phyloP scores from a whole-genome alignment of 2,888 invertebrate species.

The Lasioglossum malachurum region DNA sequence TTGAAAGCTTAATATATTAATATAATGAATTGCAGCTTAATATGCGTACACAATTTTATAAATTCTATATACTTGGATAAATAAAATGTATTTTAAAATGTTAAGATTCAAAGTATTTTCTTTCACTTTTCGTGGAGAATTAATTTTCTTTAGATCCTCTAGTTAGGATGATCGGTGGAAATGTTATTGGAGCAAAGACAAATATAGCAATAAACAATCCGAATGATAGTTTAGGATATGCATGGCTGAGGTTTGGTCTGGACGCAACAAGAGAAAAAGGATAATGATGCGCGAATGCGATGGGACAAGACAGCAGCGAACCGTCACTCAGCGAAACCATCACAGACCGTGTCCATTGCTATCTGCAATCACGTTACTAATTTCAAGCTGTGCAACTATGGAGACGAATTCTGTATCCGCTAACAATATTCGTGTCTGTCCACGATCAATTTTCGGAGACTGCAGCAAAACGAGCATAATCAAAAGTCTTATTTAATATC shows the following conservation, averaged over 20 bases:
- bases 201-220: background rate
- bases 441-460: background rate
- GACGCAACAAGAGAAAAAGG: background rate
- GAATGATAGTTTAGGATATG: background rate
- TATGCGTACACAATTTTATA: too few relatives aligned
- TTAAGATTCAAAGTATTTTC: background rate
- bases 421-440: background rate
- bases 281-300: slow-evolving; percentile 1
- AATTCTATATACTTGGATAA: too few relatives aligned
- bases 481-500: background rate
- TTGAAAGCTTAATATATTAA: background rate
- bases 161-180: background rate
- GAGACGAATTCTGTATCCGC: background rate
- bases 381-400: background rate
- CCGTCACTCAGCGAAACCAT: background rate
- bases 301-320: slow-evolving; percentile 3
- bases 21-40: too few relatives aligned
- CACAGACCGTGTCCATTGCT: slow-evolving; percentile 8
- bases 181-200: background rate
- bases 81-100: too few relatives aligned
- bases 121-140: background rate
- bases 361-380: slow-evolving; percentile 6
- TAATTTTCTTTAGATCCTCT: too few relatives aligned
- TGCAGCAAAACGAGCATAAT: background rate
- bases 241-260: background rate